These are phyloP conservation scores for Tinamus guttatus DNA, from an alignment of 2,113 vertebrate genomes.

Conservation along the genomic window DNA sequence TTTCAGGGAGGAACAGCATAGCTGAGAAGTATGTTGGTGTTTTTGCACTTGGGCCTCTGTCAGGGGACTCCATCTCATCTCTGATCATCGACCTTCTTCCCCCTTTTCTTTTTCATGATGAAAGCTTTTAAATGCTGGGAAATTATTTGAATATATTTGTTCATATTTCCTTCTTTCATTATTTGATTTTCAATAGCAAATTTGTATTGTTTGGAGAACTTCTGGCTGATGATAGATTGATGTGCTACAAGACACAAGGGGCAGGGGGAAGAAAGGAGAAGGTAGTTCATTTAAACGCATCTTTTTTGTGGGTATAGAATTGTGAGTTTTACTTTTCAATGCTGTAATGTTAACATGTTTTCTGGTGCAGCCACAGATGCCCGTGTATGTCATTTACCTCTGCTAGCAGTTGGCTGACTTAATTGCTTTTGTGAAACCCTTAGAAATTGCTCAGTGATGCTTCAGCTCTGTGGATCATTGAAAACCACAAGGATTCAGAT, in stretches of 20 bases:
- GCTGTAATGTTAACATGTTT: background rate
- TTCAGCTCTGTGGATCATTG: background rate
- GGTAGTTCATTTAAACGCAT: background rate
- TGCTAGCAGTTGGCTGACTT: background rate
- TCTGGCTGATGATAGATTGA: background rate
- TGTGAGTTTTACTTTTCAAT: accelerated
- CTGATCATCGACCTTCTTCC: background rate
- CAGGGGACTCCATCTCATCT: background rate
- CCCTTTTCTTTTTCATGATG: background rate
- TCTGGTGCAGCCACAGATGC: background rate
- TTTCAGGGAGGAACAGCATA: background rate
- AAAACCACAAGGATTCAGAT: background rate
- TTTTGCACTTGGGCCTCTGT: background rate
- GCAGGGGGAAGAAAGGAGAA: background rate
- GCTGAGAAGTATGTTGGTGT: background rate
- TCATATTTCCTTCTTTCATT: background rate
- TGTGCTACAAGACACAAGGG: background rate
- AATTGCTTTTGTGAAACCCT: background rate
- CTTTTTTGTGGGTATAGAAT: background rate
- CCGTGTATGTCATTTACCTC: background rate
- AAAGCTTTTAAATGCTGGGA: background rate
- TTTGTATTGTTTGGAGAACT: background rate
- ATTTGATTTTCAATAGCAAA: background rate
- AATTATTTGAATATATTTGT: background rate
- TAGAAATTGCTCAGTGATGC: background rate